phyloP scores from a whole-genome alignment of 2,113 vertebrate species.

The Grammomys dolichurus region DNA sequence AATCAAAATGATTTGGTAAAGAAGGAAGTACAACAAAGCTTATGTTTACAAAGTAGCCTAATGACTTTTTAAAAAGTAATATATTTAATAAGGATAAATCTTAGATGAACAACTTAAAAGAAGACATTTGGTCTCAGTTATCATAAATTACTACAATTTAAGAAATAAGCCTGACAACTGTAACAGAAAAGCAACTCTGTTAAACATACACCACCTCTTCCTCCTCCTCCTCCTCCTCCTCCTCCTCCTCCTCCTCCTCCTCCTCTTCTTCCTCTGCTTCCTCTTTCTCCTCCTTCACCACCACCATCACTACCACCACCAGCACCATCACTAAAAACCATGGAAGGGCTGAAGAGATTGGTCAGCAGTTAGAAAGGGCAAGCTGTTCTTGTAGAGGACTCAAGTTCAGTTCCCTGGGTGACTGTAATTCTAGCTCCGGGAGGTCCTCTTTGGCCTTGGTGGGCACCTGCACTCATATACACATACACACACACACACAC shows the following conservation, averaged over 20 bases:
- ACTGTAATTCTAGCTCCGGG: not conserved
- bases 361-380: not conserved
- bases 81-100: slow-evolving; percentile 23
- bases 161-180: slow-evolving; percentile 27
- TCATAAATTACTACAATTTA: slow-evolving; percentile 5
- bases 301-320: not conserved
- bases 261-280: not conserved
- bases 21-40: slow-evolving; percentile 5
- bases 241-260: no score
- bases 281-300: not conserved
- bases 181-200: slow-evolving; percentile 36
- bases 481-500: not conserved
- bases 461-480: not conserved
- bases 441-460: not conserved
- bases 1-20: slow-evolving; percentile 71
- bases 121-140: not conserved
- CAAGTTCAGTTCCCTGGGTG: not conserved
- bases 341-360: not conserved
- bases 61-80: slow-evolving; percentile 42
- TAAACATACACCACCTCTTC: not conserved
- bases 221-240: not conserved
- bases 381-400: not conserved
- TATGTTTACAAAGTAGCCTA: slow-evolving; percentile 54
- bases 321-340: not conserved
- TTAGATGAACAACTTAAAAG: slow-evolving; percentile 50